These are phyloP conservation scores for Lepisosteus osseus DNA, from an alignment of 2,113 vertebrate species.

Conservation along the genomic window DNA sequence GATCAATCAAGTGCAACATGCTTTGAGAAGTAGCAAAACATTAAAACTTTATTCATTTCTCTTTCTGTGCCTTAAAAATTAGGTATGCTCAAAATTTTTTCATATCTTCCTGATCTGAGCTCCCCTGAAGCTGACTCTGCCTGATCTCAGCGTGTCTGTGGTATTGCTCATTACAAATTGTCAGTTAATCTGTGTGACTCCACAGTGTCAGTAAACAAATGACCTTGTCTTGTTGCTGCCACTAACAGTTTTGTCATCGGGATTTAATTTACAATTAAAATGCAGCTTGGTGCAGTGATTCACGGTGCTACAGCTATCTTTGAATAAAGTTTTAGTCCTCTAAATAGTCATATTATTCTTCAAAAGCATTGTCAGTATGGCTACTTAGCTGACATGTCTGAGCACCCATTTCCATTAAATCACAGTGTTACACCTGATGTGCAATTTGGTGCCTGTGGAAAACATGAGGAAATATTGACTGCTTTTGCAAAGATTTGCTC, in stretches of 20 bases:
- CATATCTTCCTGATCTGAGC: neutral
- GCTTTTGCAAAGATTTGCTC: too few relatives aligned
- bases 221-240: constrained; percentile 17
- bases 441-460: too few relatives aligned
- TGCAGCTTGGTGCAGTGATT: neutral
- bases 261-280: constrained; percentile 32
- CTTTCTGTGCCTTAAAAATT: too few relatives aligned
- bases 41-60: too few relatives aligned
- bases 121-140: neutral
- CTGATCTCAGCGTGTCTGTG: constrained; percentile 23
- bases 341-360: neutral
- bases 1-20: too few relatives aligned
- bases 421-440: too few relatives aligned
- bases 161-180: constrained; percentile 39
- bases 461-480: too few relatives aligned
- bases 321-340: neutral
- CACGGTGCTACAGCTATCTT: neutral
- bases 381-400: neutral
- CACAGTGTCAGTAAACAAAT: constrained; percentile 34
- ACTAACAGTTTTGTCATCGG: constrained; percentile 24
- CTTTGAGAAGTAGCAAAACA: too few relatives aligned
- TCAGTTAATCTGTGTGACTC: constrained; percentile 30
- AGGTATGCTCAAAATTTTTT: too few relatives aligned
- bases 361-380: neutral
- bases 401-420: too few relatives aligned